Conservation (phyloP, 2,888 invertebrate species). For the Chloromyia formosa region DNA sequence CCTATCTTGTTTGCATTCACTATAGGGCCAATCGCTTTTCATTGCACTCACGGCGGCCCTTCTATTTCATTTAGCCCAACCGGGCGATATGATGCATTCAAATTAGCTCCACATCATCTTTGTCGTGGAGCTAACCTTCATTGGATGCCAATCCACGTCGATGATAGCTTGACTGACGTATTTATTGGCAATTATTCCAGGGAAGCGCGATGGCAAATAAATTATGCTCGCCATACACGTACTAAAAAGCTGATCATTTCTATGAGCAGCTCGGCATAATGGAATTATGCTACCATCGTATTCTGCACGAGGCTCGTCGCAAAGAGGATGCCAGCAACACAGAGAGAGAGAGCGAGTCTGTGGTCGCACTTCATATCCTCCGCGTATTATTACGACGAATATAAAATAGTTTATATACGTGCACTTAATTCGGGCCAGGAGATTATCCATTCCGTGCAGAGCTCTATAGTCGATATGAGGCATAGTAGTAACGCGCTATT, state of each 20-base stretch:
- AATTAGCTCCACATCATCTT: not conserved
- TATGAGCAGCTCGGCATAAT: not conserved
- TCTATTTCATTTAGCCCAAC: too few relatives aligned
- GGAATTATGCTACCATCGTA: not conserved
- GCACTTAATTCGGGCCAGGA: constrained; percentile 20
- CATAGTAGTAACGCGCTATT: not conserved
- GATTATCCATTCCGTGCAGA: constrained; percentile 6
- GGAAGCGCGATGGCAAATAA: not conserved
- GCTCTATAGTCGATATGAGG: not conserved
- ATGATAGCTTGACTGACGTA: not conserved
- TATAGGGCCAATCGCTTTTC: too few relatives aligned
- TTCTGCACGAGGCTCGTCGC: not conserved
- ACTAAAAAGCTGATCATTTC: not conserved
- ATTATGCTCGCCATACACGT: constrained; percentile 17
- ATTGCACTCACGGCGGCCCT: too few relatives aligned
- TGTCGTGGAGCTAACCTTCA: not conserved
- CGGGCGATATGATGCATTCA: too few relatives aligned
- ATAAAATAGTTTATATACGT: constrained; percentile 36
- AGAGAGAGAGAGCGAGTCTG: not conserved
- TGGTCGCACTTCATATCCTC: constrained; percentile 11
- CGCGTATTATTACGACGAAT: constrained; percentile 21
- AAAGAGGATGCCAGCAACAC: not conserved
- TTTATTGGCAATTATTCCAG: constrained; percentile 7
- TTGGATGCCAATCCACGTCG: not conserved
- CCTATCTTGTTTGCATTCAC: too few relatives aligned